Percentiles rank a stretch among this genome's conserved stretches.
These are phyloP conservation scores for Cerastoderma edule DNA, from an alignment of 2,888 invertebrate genomes.

Conservation along the genomic window DNA sequence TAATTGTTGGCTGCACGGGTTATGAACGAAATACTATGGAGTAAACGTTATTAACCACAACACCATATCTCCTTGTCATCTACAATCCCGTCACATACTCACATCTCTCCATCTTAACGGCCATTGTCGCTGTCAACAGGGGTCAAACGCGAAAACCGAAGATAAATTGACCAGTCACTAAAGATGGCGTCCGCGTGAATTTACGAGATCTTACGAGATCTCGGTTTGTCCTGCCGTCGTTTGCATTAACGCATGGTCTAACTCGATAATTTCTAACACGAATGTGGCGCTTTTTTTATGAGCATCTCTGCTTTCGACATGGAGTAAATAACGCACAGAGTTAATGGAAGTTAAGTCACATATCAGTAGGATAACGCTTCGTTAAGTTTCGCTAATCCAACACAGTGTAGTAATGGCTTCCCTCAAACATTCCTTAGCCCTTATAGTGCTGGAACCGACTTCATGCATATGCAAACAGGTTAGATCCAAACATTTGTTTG, in stretches of 20 bases:
- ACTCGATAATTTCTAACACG: conserved; percentile 28
- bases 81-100: neutral
- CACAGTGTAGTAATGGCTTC: too few relatives aligned
- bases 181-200: conserved; percentile 27
- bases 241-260: conserved; percentile 27
- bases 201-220: conserved; percentile 37
- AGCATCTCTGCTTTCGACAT: conserved; percentile 1
- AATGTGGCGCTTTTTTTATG: neutral
- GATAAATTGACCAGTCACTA: conserved; percentile 44
- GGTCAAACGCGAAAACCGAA: conserved; percentile 28
- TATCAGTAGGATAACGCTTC: conserved; percentile 23
- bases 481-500: too few relatives aligned
- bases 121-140: conserved; percentile 13
- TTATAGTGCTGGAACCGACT: too few relatives aligned
- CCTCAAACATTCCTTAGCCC: too few relatives aligned
- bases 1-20: too few relatives aligned
- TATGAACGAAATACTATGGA: too few relatives aligned
- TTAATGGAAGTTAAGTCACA: conserved; percentile 22
- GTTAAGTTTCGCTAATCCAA: neutral
- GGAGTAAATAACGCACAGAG: conserved; percentile 3
- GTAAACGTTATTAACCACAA: too few relatives aligned
- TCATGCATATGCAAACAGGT: too few relatives aligned
- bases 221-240: conserved; percentile 30
- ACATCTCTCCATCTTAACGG: neutral
- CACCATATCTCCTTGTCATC: neutral